phyloP scores from a whole-genome alignment of 2,113 vertebrate species.

The Poeciliopsis prolifica region DNA sequence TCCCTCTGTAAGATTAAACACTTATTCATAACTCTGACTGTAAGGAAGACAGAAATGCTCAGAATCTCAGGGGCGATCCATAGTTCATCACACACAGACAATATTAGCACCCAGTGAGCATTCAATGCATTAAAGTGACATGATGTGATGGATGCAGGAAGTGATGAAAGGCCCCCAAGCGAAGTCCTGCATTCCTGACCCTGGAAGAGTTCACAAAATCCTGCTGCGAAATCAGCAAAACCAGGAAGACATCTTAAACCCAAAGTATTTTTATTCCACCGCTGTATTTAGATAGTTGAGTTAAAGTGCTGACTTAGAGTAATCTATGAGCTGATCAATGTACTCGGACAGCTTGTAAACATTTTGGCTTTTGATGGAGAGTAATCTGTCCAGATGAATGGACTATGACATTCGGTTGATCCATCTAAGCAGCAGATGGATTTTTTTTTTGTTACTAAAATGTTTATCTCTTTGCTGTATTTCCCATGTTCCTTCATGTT shows the following conservation, averaged over 20 bases:
- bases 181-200: too few relatives aligned
- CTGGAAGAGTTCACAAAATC: neutral
- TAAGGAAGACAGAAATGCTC: too few relatives aligned
- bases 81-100: too few relatives aligned
- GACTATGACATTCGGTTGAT: slow-evolving; percentile 57
- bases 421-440: slow-evolving; percentile 38
- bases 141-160: neutral
- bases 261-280: neutral
- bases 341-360: slow-evolving; percentile 15
- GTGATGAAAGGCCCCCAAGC: neutral
- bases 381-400: slow-evolving; percentile 68
- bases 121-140: neutral
- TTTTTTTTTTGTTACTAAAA: slow-evolving; percentile 10
- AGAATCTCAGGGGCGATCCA: too few relatives aligned
- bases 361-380: slow-evolving; percentile 41
- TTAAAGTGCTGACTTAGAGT: slow-evolving; percentile 13
- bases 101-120: too few relatives aligned
- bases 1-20: too few relatives aligned
- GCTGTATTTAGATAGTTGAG: neutral
- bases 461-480: too few relatives aligned
- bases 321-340: slow-evolving; percentile 33
- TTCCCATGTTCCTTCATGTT: too few relatives aligned
- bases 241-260: neutral
- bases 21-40: too few relatives aligned
- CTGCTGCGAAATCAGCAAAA: neutral